A percentile compares a stretch with the other conserved stretches of the same genome.
Conservation (phyloP, 2,113 vertebrate genomes). For the Carlito syrichta region DNA sequence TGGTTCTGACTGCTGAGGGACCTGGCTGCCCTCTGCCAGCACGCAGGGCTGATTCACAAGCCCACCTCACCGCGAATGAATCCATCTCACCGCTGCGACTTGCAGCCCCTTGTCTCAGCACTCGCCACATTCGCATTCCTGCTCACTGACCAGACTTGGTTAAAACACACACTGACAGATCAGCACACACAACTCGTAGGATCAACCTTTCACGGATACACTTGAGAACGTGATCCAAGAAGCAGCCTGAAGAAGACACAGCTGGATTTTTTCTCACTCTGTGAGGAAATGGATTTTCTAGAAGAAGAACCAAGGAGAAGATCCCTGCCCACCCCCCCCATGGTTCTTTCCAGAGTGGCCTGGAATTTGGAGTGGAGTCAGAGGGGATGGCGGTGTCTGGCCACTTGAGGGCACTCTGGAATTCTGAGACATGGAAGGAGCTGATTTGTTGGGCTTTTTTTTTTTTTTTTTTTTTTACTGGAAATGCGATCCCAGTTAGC, state of each 20-base stretch:
- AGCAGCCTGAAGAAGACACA: background rate
- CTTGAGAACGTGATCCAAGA: background rate
- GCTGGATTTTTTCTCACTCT: background rate
- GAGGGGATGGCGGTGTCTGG: background rate
- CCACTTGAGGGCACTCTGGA: slow-evolving; percentile 65
- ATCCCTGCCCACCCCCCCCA: too few species aligned
- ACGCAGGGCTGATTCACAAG: background rate
- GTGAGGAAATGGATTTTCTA: background rate
- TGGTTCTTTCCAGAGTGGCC: background rate
- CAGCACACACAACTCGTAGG: background rate
- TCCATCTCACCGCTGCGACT: background rate
- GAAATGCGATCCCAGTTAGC: background rate
- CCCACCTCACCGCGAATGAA: too few species aligned
- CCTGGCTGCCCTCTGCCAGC: too few species aligned
- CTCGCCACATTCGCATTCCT: background rate
- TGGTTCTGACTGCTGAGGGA: background rate
- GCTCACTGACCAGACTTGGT: background rate
- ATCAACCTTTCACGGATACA: background rate
- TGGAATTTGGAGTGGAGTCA: background rate
- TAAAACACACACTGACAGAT: background rate
- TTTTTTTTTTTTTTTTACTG: background rate
- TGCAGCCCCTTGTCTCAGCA: background rate
- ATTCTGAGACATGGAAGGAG: background rate
- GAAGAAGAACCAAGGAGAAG: background rate
- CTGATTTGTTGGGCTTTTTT: background rate